Percentiles rank a stretch among this genome's conserved stretches.
These are phyloP conservation scores for Limanda limanda DNA, from an alignment of 2,113 vertebrate genomes.

Conservation along the genomic window DNA sequence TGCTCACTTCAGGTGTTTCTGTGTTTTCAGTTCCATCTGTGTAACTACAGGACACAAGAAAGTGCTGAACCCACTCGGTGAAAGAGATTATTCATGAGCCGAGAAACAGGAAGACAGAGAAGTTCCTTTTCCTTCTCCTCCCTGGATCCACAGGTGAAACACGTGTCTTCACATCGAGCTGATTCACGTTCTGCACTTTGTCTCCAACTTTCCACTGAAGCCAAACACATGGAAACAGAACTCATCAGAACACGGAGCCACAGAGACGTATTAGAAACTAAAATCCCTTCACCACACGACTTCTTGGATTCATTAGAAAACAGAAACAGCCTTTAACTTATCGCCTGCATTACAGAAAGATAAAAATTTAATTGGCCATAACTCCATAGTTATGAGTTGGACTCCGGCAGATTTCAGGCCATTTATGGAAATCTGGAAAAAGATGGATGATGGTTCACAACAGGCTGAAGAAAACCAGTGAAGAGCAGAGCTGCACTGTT, in stretches of 20 bases:
- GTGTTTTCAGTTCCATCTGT: not conserved
- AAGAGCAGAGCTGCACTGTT: too few species aligned
- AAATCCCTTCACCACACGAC: not conserved
- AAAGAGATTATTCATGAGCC: not conserved
- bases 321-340: not conserved
- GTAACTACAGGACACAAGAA: not conserved
- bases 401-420: not conserved
- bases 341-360: not conserved
- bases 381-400: not conserved
- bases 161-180: not conserved
- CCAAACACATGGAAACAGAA: not conserved
- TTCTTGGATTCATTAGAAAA: not conserved
- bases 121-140: not conserved
- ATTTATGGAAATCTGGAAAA: not conserved
- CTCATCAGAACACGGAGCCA: too few species aligned
- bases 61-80: not conserved
- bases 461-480: too few species aligned
- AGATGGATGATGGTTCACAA: not conserved
- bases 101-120: not conserved
- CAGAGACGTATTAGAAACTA: not conserved
- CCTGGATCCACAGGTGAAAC: not conserved
- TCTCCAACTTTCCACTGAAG: not conserved
- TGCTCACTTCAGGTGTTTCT: too few species aligned
- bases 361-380: not conserved
- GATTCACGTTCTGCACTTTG: not conserved